phyloP scores from a whole-genome alignment of 2,113 vertebrate species.

The Sylvia atricapilla region DNA sequence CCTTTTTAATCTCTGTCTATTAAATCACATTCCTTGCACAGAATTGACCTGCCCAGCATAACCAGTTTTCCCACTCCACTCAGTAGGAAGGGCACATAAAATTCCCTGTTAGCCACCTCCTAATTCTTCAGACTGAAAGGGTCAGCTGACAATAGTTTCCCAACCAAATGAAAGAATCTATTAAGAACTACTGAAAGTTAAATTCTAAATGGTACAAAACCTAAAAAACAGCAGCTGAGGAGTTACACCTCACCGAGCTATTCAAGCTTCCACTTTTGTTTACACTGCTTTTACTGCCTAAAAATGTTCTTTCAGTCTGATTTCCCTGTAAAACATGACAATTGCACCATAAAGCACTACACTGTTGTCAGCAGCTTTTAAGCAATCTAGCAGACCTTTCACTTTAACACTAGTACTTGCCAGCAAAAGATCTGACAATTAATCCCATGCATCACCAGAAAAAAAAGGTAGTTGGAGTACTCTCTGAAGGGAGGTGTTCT shows the following conservation, averaged over 20 bases:
- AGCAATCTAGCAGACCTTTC: neutral
- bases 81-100: neutral
- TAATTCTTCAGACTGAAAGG: neutral
- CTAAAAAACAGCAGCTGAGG: neutral
- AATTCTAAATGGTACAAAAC: neutral
- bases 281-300: neutral
- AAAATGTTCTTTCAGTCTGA: neutral
- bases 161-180: neutral
- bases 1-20: neutral
- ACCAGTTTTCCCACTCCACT: neutral
- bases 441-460: neutral
- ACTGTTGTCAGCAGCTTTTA: neutral
- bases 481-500: neutral
- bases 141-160: neutral
- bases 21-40: neutral
- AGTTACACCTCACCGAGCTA: neutral
- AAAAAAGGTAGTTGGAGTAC: neutral
- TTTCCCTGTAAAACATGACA: neutral
- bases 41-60: neutral
- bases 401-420: neutral
- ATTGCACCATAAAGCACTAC: neutral
- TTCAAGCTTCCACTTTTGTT: neutral
- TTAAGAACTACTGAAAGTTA: neutral
- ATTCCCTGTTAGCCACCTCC: neutral
- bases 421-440: neutral